Conservation (phyloP, 2,888 invertebrate genomes). For the Lordiphosa fenestrarum region DNA sequence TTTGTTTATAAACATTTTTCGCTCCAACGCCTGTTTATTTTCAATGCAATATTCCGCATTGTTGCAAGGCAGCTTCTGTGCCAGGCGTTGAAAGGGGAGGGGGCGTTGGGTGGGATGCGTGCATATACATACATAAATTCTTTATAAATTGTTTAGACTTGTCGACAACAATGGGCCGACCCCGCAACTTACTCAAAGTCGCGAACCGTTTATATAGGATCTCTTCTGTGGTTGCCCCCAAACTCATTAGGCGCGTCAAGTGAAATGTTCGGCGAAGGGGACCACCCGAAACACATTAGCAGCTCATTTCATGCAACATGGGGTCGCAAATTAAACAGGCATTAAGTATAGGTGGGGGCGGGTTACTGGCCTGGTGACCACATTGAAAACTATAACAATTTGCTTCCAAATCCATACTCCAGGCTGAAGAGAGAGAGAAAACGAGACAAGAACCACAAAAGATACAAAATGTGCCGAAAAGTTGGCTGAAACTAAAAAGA, state of each 20-base stretch:
- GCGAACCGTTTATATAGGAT: conserved; percentile 20
- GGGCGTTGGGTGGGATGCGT: neutral
- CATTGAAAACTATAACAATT: conserved; percentile 38
- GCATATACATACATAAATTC: conserved; percentile 34
- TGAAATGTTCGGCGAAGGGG: conserved; percentile 53
- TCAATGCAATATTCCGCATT: conserved; percentile 54
- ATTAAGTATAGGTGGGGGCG: conserved; percentile 37
- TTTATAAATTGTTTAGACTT: conserved; percentile 52
- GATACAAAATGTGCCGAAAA: too few relatives aligned
- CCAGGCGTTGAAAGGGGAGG: conserved; percentile 44
- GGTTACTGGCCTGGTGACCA: conserved; percentile 16
- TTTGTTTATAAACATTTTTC: conserved; percentile 67
- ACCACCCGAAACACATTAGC: conserved; percentile 62
- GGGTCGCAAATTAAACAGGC: conserved; percentile 69
- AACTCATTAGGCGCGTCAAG: conserved; percentile 73
- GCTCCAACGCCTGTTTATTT: conserved; percentile 56
- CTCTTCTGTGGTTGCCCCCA: conserved; percentile 10
- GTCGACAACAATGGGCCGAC: conserved; percentile 33
- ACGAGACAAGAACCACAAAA: too few relatives aligned
- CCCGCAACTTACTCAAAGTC: conserved; percentile 54
- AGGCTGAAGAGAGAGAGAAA: too few relatives aligned
- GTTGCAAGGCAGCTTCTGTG: conserved; percentile 6
- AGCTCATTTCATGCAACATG: conserved; percentile 66
- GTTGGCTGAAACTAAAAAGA: neutral
- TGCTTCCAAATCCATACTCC: too few relatives aligned